Conservation (phyloP, 1,140 invertebrate species). For the Episyrphus balteatus region DNA sequence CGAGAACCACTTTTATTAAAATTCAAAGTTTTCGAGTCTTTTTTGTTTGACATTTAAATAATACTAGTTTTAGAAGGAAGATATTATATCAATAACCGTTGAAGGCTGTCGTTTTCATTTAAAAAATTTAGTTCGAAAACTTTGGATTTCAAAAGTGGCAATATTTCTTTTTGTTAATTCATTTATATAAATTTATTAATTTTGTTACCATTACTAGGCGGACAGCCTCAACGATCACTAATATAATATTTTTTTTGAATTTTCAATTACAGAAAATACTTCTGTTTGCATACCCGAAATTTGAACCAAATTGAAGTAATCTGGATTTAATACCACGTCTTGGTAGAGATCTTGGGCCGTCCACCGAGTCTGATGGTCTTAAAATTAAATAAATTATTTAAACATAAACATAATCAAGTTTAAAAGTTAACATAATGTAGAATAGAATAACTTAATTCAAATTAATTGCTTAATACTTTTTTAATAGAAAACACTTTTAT, state of each 20-base stretch:
- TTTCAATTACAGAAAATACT: background rate
- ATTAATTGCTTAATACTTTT: too few relatives aligned
- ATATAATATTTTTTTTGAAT: conserved; percentile 10
- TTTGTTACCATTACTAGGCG: conserved; percentile 26
- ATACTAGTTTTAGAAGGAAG: background rate
- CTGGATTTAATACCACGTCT: conserved; percentile 76
- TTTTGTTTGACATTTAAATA: conserved; percentile 1
- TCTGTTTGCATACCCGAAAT: conserved; percentile 59
- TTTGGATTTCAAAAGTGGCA: conserved; percentile 34
- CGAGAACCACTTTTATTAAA: too few relatives aligned
- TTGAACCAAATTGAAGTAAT: conserved; percentile 76
- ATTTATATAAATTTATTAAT: background rate
- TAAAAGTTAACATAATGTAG: too few relatives aligned
- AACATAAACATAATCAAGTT: background rate
- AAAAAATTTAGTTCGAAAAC: conserved; percentile 48
- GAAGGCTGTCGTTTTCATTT: conserved; percentile 40
- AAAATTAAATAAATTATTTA: conserved; percentile 6
- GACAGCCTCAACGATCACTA: conserved; percentile 50
- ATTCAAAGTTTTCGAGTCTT: conserved; percentile 51
- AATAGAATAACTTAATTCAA: too few relatives aligned
- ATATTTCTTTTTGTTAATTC: background rate
- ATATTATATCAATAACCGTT: conserved; percentile 27
- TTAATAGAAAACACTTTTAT: too few relatives aligned
- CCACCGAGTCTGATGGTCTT: conserved; percentile 50
- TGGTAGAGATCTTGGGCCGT: conserved; percentile 71